Conservation (phyloP, 2,113 vertebrate species). For the Pseudopipra pipra region DNA sequence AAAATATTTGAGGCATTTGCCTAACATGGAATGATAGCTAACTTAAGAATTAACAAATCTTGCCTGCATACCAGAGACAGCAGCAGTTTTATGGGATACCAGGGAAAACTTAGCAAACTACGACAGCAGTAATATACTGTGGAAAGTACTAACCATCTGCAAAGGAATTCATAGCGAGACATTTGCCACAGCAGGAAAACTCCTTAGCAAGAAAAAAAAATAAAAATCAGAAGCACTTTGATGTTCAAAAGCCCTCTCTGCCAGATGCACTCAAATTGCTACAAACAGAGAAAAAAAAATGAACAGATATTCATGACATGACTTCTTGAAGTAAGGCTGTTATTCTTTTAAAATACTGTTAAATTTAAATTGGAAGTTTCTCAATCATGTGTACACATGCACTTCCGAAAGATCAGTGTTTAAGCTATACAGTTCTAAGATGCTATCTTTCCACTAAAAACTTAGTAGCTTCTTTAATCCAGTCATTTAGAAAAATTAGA, state of each 20-base stretch:
- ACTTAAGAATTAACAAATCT: neutral
- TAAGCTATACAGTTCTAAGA: neutral
- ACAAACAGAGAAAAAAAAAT: neutral
- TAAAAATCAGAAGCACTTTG: neutral
- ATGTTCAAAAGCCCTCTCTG: neutral
- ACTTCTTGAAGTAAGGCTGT: neutral
- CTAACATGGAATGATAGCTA: neutral
- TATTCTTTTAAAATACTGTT: neutral
- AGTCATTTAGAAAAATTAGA: neutral
- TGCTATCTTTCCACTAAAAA: neutral
- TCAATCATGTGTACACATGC: neutral
- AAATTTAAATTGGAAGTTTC: neutral
- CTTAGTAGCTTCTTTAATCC: neutral
- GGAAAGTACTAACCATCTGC: slow-evolving; percentile 32
- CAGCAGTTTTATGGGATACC: neutral
- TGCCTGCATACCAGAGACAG: neutral
- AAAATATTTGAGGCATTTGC: neutral
- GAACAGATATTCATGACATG: neutral
- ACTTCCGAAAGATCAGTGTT: neutral
- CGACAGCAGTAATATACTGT: neutral
- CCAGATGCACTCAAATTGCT: neutral
- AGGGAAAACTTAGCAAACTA: neutral
- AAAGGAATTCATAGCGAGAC: slow-evolving; percentile 36
- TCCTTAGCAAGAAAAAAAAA: slow-evolving; percentile 1
- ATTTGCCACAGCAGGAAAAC: slow-evolving; percentile 31